Percentiles rank a stretch among this genome's conserved stretches.
phyloP scores from a whole-genome alignment of 2,888 invertebrate genomes.

The Prostheceraeus crozeri region DNA sequence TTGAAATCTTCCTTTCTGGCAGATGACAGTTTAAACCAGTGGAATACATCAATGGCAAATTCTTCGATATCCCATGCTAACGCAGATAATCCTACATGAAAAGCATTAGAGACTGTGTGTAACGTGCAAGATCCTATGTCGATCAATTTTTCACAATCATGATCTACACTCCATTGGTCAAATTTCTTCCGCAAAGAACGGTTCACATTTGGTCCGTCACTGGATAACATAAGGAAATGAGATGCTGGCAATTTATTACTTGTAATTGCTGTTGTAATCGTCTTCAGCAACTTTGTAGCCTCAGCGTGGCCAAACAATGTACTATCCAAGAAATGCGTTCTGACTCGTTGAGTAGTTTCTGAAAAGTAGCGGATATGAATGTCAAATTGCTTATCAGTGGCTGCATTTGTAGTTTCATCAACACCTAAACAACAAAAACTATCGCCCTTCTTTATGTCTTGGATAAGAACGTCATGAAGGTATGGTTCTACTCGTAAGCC shows the following conservation, averaged over 20 bases:
- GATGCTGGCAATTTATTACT: conserved; percentile 3
- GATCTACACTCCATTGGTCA: conserved; percentile 27
- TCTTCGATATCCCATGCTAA: conserved; percentile 39
- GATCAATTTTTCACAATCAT: conserved; percentile 36
- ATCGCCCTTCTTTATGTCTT: too few species aligned
- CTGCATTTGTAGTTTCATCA: too few species aligned
- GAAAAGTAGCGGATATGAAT: too few species aligned
- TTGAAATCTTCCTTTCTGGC: conserved; percentile 41
- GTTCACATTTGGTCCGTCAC: conserved; percentile 43
- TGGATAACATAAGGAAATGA: neutral
- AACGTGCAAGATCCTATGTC: conserved; percentile 40
- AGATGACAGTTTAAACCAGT: conserved; percentile 40
- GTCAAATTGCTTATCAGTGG: too few species aligned
- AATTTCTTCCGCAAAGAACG: conserved; percentile 40
- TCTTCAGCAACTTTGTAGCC: neutral
- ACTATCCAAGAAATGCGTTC: too few species aligned
- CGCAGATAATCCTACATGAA: conserved; percentile 38
- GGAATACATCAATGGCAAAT: conserved; percentile 40
- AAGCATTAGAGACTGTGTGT: conserved; percentile 41
- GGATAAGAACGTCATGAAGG: too few species aligned
- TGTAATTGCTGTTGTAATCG: neutral
- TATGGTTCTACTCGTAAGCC: too few species aligned
- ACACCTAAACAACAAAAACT: too few species aligned
- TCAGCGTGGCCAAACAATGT: conserved; percentile 20
- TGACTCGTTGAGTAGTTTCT: too few species aligned